phyloP scores from a whole-genome alignment of 2,113 vertebrate genomes.

The Anser brachyrhynchus region DNA sequence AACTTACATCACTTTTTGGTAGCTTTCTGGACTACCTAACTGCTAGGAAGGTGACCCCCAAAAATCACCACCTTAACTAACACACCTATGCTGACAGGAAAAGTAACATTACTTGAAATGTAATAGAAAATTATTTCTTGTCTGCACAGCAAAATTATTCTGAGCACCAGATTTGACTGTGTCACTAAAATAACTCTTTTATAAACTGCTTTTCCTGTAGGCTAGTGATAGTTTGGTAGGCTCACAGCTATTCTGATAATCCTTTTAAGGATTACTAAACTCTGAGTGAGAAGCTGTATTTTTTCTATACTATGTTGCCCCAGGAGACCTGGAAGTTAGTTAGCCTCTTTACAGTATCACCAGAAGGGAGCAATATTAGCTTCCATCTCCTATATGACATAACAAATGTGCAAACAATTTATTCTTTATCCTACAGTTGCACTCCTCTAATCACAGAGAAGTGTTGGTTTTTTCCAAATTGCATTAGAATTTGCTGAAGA shows the following conservation, averaged over 20 bases:
- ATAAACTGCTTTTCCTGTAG: not conserved
- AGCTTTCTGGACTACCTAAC: not conserved
- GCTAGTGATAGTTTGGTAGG: not conserved
- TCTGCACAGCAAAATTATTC: not conserved
- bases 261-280: not conserved
- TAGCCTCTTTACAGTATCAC: not conserved
- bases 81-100: not conserved
- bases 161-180: not conserved
- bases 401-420: not conserved
- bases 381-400: not conserved
- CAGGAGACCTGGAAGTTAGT: not conserved
- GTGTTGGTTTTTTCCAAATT: not conserved
- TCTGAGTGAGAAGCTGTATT: not conserved
- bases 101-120: not conserved
- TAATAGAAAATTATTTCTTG: not conserved
- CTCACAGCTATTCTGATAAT: not conserved
- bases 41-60: not conserved
- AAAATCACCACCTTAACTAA: not conserved
- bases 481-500: not conserved
- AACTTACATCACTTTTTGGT: not conserved
- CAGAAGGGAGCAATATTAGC: constrained; percentile 28
- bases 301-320: not conserved
- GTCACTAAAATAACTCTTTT: not conserved
- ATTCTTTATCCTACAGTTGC: not conserved
- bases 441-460: not conserved